Evolutionary conservation across 2,888 invertebrate genomes (phyloP).

Genomic region (Torymus texanus): DNA sequence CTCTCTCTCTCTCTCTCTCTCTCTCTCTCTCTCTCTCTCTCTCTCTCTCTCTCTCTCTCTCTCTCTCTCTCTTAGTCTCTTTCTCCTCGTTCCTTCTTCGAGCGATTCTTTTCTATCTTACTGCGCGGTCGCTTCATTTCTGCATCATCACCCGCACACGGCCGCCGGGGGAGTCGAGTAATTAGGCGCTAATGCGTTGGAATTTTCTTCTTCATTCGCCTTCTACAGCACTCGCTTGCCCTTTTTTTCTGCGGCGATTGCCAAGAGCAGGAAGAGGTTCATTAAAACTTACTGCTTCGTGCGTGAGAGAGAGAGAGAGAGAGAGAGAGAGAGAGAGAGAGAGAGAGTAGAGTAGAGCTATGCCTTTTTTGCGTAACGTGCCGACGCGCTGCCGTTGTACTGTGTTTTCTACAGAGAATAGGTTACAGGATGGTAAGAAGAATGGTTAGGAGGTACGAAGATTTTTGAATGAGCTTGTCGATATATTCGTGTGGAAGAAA

Average conservation of each 20-base stretch:
- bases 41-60: too few relatives aligned
- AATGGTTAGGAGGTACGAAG: too few relatives aligned
- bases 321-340: too few relatives aligned
- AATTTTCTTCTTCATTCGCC: constrained; percentile 10
- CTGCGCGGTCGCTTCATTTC: constrained; percentile 11
- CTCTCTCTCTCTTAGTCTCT: neutral
- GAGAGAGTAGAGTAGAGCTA: too few relatives aligned
- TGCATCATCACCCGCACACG: neutral
- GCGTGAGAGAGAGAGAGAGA: neutral
- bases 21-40: too few relatives aligned
- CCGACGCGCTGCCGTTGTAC: too few relatives aligned
- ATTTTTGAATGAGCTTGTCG: too few relatives aligned
- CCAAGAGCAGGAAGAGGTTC: constrained; percentile 10
- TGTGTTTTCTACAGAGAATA: too few relatives aligned
- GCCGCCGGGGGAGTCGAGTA: constrained; percentile 19
- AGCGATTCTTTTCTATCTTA: neutral
- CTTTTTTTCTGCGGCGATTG: neutral
- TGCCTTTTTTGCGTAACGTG: neutral
- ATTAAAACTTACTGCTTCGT: constrained; percentile 13
- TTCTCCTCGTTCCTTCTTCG: neutral
- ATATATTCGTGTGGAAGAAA: too few relatives aligned
- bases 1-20: neutral
- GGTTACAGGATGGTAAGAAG: too few relatives aligned
- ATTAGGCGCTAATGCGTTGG: constrained; percentile 43
- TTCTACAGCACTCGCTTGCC: too few relatives aligned